A percentile compares a stretch with the other conserved stretches of the same genome.
Conservation (phyloP, 2,113 vertebrate species). For the Micronycteris hirsuta region DNA sequence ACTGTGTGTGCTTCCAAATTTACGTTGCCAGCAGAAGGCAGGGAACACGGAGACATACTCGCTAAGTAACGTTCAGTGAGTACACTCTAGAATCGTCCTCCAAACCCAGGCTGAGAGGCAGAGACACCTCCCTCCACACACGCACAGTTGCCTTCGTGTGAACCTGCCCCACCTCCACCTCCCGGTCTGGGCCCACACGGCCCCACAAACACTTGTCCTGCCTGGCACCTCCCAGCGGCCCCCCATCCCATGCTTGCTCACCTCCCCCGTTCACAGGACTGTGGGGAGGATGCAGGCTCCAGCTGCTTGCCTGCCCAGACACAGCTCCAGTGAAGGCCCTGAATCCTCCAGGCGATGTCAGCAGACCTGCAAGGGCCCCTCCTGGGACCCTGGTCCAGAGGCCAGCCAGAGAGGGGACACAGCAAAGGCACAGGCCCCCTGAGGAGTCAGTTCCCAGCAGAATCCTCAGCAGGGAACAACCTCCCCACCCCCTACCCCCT, state of each 20-base stretch:
- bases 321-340: fast-evolving
- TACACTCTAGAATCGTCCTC: not conserved
- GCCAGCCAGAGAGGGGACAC: not conserved
- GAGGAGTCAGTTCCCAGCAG: not conserved
- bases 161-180: not conserved
- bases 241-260: not conserved
- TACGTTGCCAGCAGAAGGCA: not conserved
- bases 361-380: not conserved
- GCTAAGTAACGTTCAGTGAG: not conserved
- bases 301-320: not conserved
- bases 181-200: not conserved
- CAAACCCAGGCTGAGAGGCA: not conserved
- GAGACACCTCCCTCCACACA: fast-evolving
- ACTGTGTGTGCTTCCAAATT: not conserved
- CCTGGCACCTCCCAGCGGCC: not conserved
- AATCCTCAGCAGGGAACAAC: not conserved
- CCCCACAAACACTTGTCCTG: not conserved
- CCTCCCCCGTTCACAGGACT: not conserved
- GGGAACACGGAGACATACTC: not conserved
- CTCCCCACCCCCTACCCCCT: not conserved
- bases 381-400: not conserved
- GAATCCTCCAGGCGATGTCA: not conserved
- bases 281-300: not conserved
- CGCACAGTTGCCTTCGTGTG: fast-evolving
- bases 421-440: not conserved